These are phyloP conservation scores for Todus mexicanus DNA, from an alignment of 2,797 vertebrate genomes.

Conservation along the genomic window DNA sequence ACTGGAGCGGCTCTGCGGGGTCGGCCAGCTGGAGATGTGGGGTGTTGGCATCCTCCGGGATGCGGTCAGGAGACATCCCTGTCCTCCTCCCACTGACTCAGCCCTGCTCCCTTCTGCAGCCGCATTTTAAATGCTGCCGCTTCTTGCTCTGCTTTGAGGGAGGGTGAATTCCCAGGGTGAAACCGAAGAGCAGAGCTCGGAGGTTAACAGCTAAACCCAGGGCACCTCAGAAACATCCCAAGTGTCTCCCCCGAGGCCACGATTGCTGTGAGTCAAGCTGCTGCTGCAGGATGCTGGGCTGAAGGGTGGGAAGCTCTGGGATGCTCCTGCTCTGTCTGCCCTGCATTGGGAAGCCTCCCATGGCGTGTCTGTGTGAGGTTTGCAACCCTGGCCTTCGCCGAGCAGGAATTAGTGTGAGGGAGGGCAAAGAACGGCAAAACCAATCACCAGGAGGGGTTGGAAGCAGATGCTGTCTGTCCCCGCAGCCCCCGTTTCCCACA, in stretches of 20 bases:
- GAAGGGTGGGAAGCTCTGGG: neutral
- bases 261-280: neutral
- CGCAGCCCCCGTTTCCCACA: neutral
- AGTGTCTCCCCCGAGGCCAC: neutral
- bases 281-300: neutral
- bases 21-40: neutral
- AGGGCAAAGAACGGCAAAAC: neutral
- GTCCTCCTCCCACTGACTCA: neutral
- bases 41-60: neutral
- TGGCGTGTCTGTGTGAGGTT: fast-evolving
- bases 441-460: neutral
- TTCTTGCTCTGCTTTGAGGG: neutral
- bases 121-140: neutral
- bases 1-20: neutral
- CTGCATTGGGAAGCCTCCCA: fast-evolving
- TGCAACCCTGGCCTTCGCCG: neutral
- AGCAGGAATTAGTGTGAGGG: neutral
- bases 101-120: neutral
- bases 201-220: slow-evolving; percentile 17
- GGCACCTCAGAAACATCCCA: neutral
- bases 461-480: neutral
- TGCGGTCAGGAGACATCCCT: neutral
- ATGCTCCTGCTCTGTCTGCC: neutral
- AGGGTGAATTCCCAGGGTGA: neutral
- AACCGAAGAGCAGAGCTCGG: neutral